Conservation (phyloP, 2,888 invertebrate species). For the Dorcus parallelipipedus region DNA sequence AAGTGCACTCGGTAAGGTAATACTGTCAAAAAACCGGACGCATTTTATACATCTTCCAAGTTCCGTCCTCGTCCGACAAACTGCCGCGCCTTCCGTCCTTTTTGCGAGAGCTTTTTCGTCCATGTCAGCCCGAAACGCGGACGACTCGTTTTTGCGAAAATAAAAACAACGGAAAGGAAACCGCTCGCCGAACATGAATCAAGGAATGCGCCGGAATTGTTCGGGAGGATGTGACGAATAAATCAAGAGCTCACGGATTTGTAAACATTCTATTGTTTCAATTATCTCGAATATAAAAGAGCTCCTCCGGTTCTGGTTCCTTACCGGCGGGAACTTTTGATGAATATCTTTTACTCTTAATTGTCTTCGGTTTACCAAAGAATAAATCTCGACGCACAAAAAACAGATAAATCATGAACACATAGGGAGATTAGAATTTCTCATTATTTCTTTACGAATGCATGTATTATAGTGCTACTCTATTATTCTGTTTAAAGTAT, state of each 20-base stretch:
- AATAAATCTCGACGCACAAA: neutral
- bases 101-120: slow-evolving; percentile 24
- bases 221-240: slow-evolving; percentile 36
- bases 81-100: slow-evolving; percentile 15
- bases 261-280: slow-evolving; percentile 40
- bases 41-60: slow-evolving; percentile 37
- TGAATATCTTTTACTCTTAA: neutral
- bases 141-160: slow-evolving; percentile 28
- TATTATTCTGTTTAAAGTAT: too few species aligned
- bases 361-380: neutral
- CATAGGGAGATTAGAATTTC: too few species aligned
- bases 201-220: slow-evolving; percentile 38
- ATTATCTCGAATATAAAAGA: slow-evolving; percentile 14
- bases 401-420: neutral
- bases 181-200: slow-evolving; percentile 35
- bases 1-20: slow-evolving; percentile 27
- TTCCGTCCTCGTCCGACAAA: slow-evolving; percentile 19
- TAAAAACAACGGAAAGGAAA: slow-evolving; percentile 32
- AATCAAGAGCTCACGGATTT: slow-evolving; percentile 36
- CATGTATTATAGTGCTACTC: too few species aligned
- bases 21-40: slow-evolving; percentile 37
- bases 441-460: neutral
- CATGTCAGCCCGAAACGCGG: slow-evolving; percentile 27
- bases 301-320: neutral
- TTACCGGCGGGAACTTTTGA: neutral